Conservation (phyloP, 2,113 vertebrate genomes). For the Oncorhynchus gorbuscha region DNA sequence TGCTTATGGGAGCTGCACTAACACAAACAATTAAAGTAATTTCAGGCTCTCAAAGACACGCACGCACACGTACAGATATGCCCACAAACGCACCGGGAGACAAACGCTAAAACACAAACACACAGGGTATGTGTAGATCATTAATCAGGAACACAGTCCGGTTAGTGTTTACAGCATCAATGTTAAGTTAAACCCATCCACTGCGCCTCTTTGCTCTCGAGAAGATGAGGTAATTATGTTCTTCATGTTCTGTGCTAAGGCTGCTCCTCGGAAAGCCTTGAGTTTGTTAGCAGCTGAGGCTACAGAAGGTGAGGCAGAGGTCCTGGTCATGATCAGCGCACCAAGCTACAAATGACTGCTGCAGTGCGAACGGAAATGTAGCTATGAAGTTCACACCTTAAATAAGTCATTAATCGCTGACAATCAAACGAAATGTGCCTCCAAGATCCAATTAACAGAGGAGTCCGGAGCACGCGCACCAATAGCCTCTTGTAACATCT, state of each 20-base stretch:
- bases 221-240: neutral
- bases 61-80: conserved; percentile 4
- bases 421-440: conserved; percentile 27
- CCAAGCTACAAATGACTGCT: conserved; percentile 19
- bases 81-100: conserved; percentile 15
- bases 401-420: conserved; percentile 26
- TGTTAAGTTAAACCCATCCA: conserved; percentile 8
- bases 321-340: conserved; percentile 35
- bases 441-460: conserved; percentile 11
- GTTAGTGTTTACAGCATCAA: neutral
- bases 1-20: neutral
- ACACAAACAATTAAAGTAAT: conserved; percentile 38
- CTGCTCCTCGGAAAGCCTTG: neutral
- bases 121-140: neutral
- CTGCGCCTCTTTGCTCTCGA: neutral
- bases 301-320: conserved; percentile 14
- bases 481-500: conserved; percentile 13
- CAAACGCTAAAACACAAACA: conserved; percentile 2
- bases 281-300: neutral
- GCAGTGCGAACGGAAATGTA: neutral
- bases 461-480: neutral
- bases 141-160: neutral
- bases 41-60: conserved; percentile 16
- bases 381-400: conserved; percentile 10
- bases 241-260: neutral